Conservation (phyloP, 2,888 invertebrate genomes). For the Linyphia triangularis region DNA sequence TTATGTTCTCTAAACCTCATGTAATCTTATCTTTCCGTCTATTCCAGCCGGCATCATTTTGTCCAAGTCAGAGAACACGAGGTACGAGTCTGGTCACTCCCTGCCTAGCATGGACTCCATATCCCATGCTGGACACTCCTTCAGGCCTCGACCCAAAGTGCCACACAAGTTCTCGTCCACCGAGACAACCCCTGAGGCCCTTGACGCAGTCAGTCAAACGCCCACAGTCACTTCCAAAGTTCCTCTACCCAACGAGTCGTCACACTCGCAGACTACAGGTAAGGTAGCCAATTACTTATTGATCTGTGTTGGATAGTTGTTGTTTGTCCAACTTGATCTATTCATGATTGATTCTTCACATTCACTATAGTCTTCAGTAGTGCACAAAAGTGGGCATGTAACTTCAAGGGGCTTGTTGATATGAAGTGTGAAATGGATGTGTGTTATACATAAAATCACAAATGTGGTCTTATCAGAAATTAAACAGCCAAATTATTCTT, state of each 20-base stretch:
- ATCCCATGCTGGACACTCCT: conserved; percentile 49
- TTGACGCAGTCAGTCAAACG: conserved; percentile 49
- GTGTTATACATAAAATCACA: too few relatives aligned
- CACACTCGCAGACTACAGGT: conserved; percentile 70
- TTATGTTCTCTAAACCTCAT: too few relatives aligned
- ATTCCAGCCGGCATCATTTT: conserved; percentile 61
- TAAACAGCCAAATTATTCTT: too few relatives aligned
- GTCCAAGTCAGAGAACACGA: conserved; percentile 59
- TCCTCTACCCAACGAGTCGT: conserved; percentile 63
- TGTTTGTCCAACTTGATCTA: too few relatives aligned
- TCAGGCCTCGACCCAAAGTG: conserved; percentile 29
- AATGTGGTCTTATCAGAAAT: too few relatives aligned
- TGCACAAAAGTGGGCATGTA: too few relatives aligned
- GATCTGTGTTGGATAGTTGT: too few relatives aligned
- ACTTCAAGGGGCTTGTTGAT: too few relatives aligned
- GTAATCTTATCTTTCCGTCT: neutral
- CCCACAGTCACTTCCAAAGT: conserved; percentile 70
- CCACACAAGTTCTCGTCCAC: conserved; percentile 53
- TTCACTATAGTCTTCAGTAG: too few relatives aligned
- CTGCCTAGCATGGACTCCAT: conserved; percentile 61
- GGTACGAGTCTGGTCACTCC: conserved; percentile 63
- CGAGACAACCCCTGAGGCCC: neutral
- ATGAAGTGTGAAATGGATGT: too few relatives aligned
- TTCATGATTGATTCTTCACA: too few relatives aligned
- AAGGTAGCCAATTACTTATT: too few relatives aligned